Percentiles rank a stretch among this genome's conserved stretches.
Conservation (phyloP, 2,797 vertebrate genomes). For the Pagetopsis macropterus region DNA sequence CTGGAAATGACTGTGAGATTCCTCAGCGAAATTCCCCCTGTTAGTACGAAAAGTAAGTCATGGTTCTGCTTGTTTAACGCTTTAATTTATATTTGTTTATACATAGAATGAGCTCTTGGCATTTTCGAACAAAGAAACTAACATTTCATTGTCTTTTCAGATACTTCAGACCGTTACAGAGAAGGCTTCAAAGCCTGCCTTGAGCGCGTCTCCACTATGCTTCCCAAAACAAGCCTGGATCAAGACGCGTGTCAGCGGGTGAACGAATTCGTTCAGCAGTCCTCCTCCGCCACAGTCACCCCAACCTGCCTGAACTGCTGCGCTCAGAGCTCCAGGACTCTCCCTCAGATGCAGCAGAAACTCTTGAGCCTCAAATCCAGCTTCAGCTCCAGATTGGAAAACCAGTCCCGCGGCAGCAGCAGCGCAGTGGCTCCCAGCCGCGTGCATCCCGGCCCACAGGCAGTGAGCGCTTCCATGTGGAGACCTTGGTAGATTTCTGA, state of each 20-base stretch:
- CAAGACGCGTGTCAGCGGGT: conserved; percentile 77
- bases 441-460: conserved; percentile 35
- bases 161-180: conserved; percentile 77
- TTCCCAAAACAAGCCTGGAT: conserved; percentile 81
- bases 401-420: conserved; percentile 35
- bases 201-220: conserved; percentile 80
- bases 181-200: conserved; percentile 89
- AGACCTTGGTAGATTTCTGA: conserved; percentile 76
- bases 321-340: conserved; percentile 45
- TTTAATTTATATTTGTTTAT: neutral
- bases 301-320: conserved; percentile 78
- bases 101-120: fast-evolving
- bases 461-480: conserved; percentile 68
- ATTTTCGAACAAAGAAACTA: conserved; percentile 26
- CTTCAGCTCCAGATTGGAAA: conserved; percentile 50
- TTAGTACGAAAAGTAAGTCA: conserved; percentile 78
- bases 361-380: conserved; percentile 71
- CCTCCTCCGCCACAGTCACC: conserved; percentile 44
- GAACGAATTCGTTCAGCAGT: conserved; percentile 80
- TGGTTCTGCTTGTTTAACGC: neutral
- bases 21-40: conserved; percentile 81
- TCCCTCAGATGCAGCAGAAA: conserved; percentile 75
- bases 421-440: conserved; percentile 21
- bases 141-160: conserved; percentile 38
- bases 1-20: conserved; percentile 92